Conservation (phyloP, 2,113 vertebrate species). For the Scalopus aquaticus region DNA sequence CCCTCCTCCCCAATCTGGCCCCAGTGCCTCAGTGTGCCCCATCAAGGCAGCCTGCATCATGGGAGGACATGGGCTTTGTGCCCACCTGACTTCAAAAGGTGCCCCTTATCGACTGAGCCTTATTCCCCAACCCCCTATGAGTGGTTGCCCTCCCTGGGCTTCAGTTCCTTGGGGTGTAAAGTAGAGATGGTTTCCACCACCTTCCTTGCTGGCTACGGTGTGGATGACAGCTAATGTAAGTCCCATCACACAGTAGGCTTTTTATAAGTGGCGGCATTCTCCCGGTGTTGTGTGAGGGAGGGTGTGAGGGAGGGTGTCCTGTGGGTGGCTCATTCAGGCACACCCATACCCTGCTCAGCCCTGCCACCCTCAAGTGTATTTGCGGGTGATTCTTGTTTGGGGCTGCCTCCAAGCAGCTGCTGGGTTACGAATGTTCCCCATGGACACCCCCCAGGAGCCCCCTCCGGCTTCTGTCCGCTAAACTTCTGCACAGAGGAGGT, state of each 20-base stretch:
- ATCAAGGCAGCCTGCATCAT: rapidly evolving
- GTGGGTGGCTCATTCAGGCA: rapidly evolving
- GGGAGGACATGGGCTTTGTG: not conserved
- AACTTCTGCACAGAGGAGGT: rapidly evolving
- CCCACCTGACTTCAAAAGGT: not conserved
- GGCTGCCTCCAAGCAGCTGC: not conserved
- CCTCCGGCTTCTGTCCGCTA: rapidly evolving
- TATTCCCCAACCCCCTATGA: no score
- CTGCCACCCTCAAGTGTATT: not conserved
- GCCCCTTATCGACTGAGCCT: rapidly evolving
- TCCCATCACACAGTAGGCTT: not conserved
- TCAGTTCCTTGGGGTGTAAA: not conserved
- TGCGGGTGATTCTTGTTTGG: no score
- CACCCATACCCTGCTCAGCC: not conserved
- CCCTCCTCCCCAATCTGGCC: not conserved
- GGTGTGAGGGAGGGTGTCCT: rapidly evolving
- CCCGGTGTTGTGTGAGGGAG: no score
- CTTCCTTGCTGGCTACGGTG: rapidly evolving
- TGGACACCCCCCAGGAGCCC: not conserved
- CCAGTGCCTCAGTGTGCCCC: not conserved
- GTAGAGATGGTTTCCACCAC: not conserved
- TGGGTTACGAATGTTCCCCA: not conserved
- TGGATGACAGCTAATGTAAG: rapidly evolving
- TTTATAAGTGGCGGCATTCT: no score
- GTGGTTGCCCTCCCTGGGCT: no score